Evolutionary conservation across 2,113 vertebrate species (phyloP), one percentile per base, ranked within the genome.

Genomic region (Ageneiosus marmoratus): DNA sequence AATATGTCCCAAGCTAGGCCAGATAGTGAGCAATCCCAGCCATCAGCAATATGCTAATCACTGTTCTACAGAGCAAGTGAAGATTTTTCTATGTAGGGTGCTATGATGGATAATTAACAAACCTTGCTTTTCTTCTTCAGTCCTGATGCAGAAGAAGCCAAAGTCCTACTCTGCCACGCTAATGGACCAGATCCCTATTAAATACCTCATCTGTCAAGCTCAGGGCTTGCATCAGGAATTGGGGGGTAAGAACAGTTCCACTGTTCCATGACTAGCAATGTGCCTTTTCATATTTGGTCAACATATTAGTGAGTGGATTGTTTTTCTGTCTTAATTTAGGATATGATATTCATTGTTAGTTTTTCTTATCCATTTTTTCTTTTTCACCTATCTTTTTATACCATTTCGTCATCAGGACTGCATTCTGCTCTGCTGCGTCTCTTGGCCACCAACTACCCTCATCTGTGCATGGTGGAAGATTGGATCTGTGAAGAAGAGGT

Each of bases 181-280:
- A 86, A 99, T 99, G 98, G 98, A 99, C 88, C 98, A 99, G 88
- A 99, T 99, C 89, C 98, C 98, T 80, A 98, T 99, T 87, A 99
- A 99, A 89, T 97, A 96, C 86, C 95, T 99, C 75, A 98, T 99
- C 91, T 95, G 96, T 0, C 98, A 99, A 91, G 98, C 98, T 1
- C 98, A 98, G 86, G 96, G 97, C 3, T 92, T 99, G 55, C 98
- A 99, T 88, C 97, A 99, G 89, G 97, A 99, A 22, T 93, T 99
- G 12, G 98, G 97, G 86, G 98, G 98, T 99, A 93, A 84, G 88
- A 34, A 29, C 37, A 51, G 9, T 53, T 70, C 34, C 10, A 58
- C 29, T 81, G 79, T 69, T 67, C 5, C 27, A 6, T 76, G 29
- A 53, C 34, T 20, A 56, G 5, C 27, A 32, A 20, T 51, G 13